Percentiles rank a stretch among this genome's conserved stretches.
Conservation (phyloP, 2,113 vertebrate genomes). For the Phylloscopus trochilus region DNA sequence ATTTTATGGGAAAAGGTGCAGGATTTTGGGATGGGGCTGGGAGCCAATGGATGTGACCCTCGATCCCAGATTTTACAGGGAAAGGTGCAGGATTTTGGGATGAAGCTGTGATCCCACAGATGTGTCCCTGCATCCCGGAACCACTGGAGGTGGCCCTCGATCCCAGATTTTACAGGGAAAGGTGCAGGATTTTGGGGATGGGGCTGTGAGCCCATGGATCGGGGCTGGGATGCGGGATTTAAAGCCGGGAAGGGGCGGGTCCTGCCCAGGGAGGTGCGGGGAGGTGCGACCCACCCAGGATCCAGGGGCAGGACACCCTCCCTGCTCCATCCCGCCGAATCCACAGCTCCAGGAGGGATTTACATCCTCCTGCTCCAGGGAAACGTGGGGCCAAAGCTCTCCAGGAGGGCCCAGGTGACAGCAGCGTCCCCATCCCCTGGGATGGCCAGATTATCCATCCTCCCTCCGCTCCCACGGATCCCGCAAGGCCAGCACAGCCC, state of each 20-base stretch:
- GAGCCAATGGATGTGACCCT: too few relatives aligned
- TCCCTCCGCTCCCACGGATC: fast-evolving
- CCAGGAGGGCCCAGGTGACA: neutral
- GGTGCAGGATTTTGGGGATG: too few relatives aligned
- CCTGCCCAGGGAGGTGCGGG: neutral
- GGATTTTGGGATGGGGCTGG: neutral
- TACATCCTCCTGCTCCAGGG: neutral
- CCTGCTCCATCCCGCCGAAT: neutral
- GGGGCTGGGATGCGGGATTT: neutral
- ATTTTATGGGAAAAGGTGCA: too few relatives aligned
- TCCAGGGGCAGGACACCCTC: neutral
- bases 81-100: neutral
- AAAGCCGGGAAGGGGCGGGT: neutral
- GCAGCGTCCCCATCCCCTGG: neutral
- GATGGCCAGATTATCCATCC: neutral
- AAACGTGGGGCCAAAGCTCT: fast-evolving
- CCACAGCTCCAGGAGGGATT: neutral
- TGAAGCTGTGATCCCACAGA: too few relatives aligned
- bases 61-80: neutral
- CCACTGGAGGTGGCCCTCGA: fast-evolving
- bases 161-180: neutral
- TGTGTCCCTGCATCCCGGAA: too few relatives aligned
- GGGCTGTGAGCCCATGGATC: neutral
- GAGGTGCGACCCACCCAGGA: neutral
- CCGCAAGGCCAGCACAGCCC: neutral